Evolutionary conservation across 2,888 invertebrate genomes (phyloP), one percentile per base, ranked within the genome.

Genomic region (Lasioglossum pauxillum): DNA sequence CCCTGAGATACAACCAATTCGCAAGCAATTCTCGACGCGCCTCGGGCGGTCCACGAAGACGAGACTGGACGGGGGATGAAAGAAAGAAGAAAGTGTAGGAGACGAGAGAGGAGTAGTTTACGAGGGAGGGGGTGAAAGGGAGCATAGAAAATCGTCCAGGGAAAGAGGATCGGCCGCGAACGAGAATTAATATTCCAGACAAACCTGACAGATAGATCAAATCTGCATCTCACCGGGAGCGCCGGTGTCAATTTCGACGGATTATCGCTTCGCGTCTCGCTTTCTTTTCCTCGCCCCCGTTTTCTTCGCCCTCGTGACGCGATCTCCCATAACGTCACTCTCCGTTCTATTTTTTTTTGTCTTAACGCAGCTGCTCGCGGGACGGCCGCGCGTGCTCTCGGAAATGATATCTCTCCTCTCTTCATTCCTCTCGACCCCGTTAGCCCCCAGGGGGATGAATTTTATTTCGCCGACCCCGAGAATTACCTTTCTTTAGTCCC

Each of bases 171-270:
- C 84, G 74, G 83, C 80, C 88, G 83, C 88, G 91, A 86, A 84
- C 82, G 87, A 89, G 93, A 94, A 95, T 95, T 95, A 95, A 95
- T 95, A 95, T 95, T 94, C 93, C 93, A 92, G 94, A 93, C 94
- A 93, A 94, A 94, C 92, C 92, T 95, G 95, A 95, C 95, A 94
- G 95, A 95, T 93, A 94, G 93, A 95, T 95, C 94, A 94, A 95
- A 95, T 95, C 93, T 95, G 94, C 94, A 94, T 94, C 92, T 93
- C 93, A 91, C 92, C 91, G 91, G 91, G 91, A 86, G 86, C 88
- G 78, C 79, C 77, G 92, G 93, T 94, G 95, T 95, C 95, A 95
- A 95, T 95, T 94, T 94, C 93, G 91, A 91, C 93, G 94, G 95
- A 94, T 95, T 95, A 89, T 87, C 89, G 89, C 87, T 81, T 73